Base-by-base conservation (phyloP, 2,888 invertebrate species). In the Drosophila silvestris region DNA sequence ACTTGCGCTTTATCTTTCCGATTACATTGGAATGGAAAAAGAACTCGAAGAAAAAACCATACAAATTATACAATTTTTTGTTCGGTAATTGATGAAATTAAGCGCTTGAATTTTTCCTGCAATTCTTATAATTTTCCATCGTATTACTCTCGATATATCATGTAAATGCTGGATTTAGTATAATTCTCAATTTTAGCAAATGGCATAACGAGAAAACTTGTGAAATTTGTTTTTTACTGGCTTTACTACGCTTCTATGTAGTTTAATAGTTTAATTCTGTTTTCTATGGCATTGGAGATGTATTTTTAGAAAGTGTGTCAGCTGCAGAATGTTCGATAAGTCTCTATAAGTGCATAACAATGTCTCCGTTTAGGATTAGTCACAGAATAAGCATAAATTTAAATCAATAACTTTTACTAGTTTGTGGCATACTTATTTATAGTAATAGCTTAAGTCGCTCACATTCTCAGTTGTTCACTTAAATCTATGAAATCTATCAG, bases 51-150 rank as follows among this genome's bases (percentile, higher is more conserved):
- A 32, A 41, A 70, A 52, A 26, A 33, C n/a, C n/a, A 54, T 12
- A n/a, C 58, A 71, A 61, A 73, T 63, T 67, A 54, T 70, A 53
- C 44, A 60, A 26, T 60, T 70, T 70, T 53, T 70, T 16, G 32
- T 39, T n/a, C 35, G 44, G 41, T 82, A 79, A 72, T 69, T 79
- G 68, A 79, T 79, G 56, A 73, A 79, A 79, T 79, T 78, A 81
- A 65, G 41, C 53, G 52, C 51, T 62, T 50, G 54, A 51, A 62
- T 58, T 58, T 50, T 28, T 56, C 28, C 35, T 53, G 26, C 30
- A 30, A 26, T 26, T 26, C 19, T 52, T 12, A 52, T 30, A 52
- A 30, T 35, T 26, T 52, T 28, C 26, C 14, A 65, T 30, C 7
- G 35, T 1, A 22, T 44, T 39, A 9, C 19, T 19, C 19, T 39